Base-by-base conservation (phyloP, 53 echinoderm and acorn worm genomes). In the Patiria pectinifera region DNA sequence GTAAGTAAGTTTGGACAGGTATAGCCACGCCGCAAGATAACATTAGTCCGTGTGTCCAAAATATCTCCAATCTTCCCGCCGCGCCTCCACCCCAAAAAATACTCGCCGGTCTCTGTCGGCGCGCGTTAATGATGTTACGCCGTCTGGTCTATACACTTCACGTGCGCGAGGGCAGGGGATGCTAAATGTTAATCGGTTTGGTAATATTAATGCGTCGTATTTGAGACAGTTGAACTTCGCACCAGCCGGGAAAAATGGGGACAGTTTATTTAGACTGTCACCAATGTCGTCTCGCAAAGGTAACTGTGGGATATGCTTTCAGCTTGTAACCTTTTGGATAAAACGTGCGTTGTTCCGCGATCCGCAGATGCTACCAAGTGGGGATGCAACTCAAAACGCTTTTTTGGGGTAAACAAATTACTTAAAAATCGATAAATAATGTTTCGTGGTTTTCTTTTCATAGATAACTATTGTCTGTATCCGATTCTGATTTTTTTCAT, bases 201-300 rank as follows among this genome's bases (percentile, higher is more conserved):
- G 70, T 70, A 70, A 19, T 16, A 70, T 70, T 70, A 21, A 15
- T 19, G 70, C 70, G 16, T 18, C 35, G 35, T 35, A 35, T 35
- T 35, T 35, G 35, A 19, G 70, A 21, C 70, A 18, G 19, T 70
- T 16, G 70, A 15, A 70, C 60, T 70, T 70, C 18, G 70, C 70
- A 21, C 14, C 14, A 70, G 19, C 35, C 35, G 35, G 19, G 19
- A 12, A 70, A 70, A 70, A 70, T 18, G 70, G 70, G 70, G 70
- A 70, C 70, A 70, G 70, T 70, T 70, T 70, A 70, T 70, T 70
- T 70, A 70, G 70, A 70, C 19, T 70, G 21, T 21, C 70, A 70
- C 70, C 2, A 18, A 70, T 70, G 70, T 15, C 21, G 16, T 70
- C 21, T 70, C 21, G 18, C 16, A 70, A 19, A 70, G 18, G 21